These are phyloP conservation scores for Rotaria sp. DNA, from an alignment of 2,888 invertebrate genomes.

Conservation along the genomic window DNA sequence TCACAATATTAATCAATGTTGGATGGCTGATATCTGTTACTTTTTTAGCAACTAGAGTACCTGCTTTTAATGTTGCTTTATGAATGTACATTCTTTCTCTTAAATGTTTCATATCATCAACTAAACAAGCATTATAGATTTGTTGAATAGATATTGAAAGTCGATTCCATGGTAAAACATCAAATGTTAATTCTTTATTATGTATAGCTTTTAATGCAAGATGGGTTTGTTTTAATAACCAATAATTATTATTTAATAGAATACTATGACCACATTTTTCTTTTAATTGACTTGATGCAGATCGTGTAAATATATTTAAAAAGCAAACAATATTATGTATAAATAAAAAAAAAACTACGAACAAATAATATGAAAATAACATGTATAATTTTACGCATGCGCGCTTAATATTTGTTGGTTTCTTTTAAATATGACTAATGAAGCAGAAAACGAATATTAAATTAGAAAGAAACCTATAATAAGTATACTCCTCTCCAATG, in stretches of 20 bases:
- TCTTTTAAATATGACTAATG: background rate
- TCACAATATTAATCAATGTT: background rate
- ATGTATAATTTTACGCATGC: background rate
- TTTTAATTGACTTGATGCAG: background rate
- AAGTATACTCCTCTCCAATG: no score
- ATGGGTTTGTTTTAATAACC: constrained; percentile 8
- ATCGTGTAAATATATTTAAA: background rate
- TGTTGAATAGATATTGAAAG: background rate
- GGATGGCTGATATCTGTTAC: background rate
- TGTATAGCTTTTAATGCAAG: background rate
- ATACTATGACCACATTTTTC: constrained; percentile 1
- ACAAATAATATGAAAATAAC: no score
- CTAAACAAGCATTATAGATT: background rate
- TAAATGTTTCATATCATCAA: background rate
- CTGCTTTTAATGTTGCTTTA: background rate
- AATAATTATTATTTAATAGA: background rate
- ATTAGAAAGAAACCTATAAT: no score
- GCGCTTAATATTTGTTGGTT: background rate
- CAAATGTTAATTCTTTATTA: background rate
- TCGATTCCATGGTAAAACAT: background rate
- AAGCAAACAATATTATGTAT: background rate
- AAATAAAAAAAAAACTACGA: background rate
- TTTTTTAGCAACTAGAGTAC: background rate
- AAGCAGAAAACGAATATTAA: background rate
- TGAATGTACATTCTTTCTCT: background rate